A percentile compares a stretch with the other conserved stretches of the same genome.
Conservation (phyloP, 2,797 vertebrate genomes). For the Melanotaenia nigrans region DNA sequence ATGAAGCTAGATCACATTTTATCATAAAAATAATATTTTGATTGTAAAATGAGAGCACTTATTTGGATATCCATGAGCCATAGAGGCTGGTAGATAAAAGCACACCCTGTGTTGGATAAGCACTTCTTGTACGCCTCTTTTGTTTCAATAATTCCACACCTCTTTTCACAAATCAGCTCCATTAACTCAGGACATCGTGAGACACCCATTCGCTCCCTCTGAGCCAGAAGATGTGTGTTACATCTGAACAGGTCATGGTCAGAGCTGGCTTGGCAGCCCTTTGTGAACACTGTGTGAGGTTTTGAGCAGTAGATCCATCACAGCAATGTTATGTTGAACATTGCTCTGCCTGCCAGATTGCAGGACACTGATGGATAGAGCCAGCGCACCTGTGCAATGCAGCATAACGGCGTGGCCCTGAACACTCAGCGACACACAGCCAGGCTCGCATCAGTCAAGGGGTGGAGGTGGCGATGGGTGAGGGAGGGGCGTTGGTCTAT, state of each 20-base stretch:
- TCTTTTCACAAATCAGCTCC: slow-evolving; percentile 53
- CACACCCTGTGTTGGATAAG: slow-evolving; percentile 58
- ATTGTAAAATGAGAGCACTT: slow-evolving; percentile 48
- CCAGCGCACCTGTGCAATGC: slow-evolving; percentile 73
- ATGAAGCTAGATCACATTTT: slow-evolving; percentile 26
- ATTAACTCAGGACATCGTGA: slow-evolving; percentile 47
- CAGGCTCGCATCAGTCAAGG: slow-evolving; percentile 49
- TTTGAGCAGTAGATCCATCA: slow-evolving; percentile 80
- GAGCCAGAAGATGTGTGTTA: slow-evolving; percentile 65
- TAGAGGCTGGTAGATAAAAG: slow-evolving; percentile 53
- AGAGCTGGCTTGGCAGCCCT: slow-evolving; percentile 65
- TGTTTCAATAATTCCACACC: slow-evolving; percentile 46
- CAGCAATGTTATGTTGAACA: slow-evolving; percentile 68
- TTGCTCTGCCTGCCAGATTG: slow-evolving; percentile 72
- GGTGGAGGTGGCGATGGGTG: background rate
- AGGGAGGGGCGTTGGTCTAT: slow-evolving; percentile 16
- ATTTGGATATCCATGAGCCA: slow-evolving; percentile 47
- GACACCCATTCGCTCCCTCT: slow-evolving; percentile 51
- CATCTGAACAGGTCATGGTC: slow-evolving; percentile 76
- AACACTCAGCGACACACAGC: slow-evolving; percentile 64
- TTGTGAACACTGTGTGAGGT: slow-evolving; percentile 67
- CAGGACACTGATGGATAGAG: slow-evolving; percentile 81
- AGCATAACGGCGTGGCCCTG: slow-evolving; percentile 65
- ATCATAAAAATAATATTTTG: slow-evolving; percentile 33
- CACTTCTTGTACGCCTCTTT: slow-evolving; percentile 55